Conservation (phyloP, 37 sponge, comb jelly and placozoan species). For the Oopsacas minuta region DNA sequence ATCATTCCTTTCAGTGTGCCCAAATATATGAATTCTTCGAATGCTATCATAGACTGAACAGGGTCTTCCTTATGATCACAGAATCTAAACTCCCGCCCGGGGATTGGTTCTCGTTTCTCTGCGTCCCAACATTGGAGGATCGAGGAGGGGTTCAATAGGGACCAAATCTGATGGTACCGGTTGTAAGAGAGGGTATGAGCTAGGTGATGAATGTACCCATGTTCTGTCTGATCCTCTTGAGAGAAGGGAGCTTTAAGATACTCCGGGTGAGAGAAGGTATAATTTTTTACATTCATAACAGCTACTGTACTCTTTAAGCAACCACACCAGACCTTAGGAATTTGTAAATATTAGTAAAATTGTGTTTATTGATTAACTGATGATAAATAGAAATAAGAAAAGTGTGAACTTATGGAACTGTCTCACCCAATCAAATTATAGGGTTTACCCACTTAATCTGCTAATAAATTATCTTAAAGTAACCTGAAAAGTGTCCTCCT, state of each 20-base stretch:
- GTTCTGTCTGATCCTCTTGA: background rate
- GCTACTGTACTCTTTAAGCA: conserved; percentile 20
- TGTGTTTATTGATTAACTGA: too few relatives aligned
- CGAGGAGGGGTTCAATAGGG: conserved; percentile 26
- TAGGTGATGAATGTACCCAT: conserved; percentile 6
- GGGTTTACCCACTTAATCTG: too few relatives aligned
- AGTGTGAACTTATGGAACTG: too few relatives aligned
- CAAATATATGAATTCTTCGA: background rate
- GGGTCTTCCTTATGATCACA: conserved; percentile 11
- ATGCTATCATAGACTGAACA: background rate
- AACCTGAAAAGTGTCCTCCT: conserved; percentile 1
- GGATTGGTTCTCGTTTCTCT: conserved; percentile 20
- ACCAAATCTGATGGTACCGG: conserved; percentile 27
- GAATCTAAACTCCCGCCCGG: background rate
- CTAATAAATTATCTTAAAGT: background rate
- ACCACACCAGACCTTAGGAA: conserved; percentile 19
- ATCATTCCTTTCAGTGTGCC: background rate
- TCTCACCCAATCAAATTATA: too few relatives aligned
- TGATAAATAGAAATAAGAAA: too few relatives aligned
- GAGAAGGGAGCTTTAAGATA: background rate
- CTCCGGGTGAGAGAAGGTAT: background rate
- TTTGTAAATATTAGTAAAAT: too few relatives aligned
- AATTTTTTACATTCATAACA: background rate
- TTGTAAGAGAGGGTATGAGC: conserved; percentile 9
- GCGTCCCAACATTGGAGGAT: conserved; percentile 44